Percentiles rank a stretch among this genome's conserved stretches.
Conservation (phyloP, 1,140 invertebrate species). For the Alviniconcha marisindica region DNA sequence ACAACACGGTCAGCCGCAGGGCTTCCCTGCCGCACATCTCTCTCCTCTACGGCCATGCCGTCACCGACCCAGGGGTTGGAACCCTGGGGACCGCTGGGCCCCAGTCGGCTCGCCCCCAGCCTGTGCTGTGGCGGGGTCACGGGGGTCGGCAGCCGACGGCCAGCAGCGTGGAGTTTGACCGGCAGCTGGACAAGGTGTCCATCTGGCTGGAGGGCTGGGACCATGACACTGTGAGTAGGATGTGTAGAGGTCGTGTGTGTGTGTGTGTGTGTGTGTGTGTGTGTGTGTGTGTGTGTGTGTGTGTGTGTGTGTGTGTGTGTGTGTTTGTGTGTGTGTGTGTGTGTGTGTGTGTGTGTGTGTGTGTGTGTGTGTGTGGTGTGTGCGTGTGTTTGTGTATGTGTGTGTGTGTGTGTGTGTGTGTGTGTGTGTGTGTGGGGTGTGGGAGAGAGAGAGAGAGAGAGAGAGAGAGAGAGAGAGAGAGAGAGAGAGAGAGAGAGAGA, state of each 20-base stretch:
- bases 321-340: neutral
- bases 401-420: slow-evolving; percentile 1
- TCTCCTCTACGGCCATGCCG: neutral
- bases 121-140: slow-evolving; percentile 62
- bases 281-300: neutral
- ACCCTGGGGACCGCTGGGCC: neutral
- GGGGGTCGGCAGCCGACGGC: slow-evolving; percentile 64
- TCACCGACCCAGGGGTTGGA: too few species aligned
- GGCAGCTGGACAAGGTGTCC: slow-evolving; percentile 70
- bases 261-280: neutral
- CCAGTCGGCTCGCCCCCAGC: neutral
- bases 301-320: neutral
- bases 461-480: neutral
- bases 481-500: neutral
- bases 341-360: slow-evolving; percentile 8
- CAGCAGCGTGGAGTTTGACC: slow-evolving; percentile 69
- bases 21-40: neutral
- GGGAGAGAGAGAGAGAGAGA: slow-evolving; percentile 1
- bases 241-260: neutral
- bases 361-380: slow-evolving; percentile 33
- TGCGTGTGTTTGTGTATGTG: too few species aligned
- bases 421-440: neutral
- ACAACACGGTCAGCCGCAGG: slow-evolving; percentile 15
- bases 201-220: slow-evolving; percentile 70
- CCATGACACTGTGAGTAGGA: slow-evolving; percentile 63